phyloP scores from a whole-genome alignment of 1,140 invertebrate species.

The Andricus grossulariae region DNA sequence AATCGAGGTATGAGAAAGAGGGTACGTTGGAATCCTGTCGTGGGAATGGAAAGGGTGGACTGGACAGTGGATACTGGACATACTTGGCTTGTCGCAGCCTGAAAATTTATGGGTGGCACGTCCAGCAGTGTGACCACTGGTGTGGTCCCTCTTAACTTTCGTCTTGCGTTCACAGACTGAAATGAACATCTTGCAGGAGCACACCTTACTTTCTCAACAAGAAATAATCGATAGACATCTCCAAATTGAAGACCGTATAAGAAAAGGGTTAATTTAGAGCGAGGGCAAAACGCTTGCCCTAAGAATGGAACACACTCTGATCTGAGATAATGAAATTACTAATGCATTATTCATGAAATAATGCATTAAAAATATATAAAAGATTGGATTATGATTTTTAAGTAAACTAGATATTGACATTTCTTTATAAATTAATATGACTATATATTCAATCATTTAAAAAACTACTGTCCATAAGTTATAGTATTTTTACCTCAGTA shows the following conservation, averaged over 20 bases:
- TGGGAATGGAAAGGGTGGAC: background rate
- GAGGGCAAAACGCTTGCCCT: background rate
- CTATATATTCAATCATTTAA: too few relatives aligned
- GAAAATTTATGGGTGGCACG: constrained; percentile 25
- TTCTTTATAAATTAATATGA: too few relatives aligned
- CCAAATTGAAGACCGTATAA: constrained; percentile 5
- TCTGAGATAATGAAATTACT: background rate
- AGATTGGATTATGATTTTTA: too few relatives aligned
- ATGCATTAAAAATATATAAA: too few relatives aligned
- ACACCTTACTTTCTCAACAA: background rate
- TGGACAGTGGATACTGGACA: background rate
- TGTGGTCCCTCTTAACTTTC: constrained; percentile 19
- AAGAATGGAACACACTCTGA: too few relatives aligned
- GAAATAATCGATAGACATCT: constrained; percentile 28
- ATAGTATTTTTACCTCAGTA: too few relatives aligned
- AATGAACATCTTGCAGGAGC: constrained; percentile 22
- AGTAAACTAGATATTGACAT: too few relatives aligned
- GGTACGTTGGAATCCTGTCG: background rate
- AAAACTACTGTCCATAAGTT: too few relatives aligned
- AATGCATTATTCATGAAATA: too few relatives aligned
- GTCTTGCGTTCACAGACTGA: constrained; percentile 7
- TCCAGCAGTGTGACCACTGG: constrained; percentile 4
- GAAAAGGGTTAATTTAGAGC: constrained; percentile 8
- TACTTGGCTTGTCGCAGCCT: constrained; percentile 21
- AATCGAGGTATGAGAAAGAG: background rate